phyloP scores from a whole-genome alignment of 2,888 invertebrate species.

The Callinectes sapidus region DNA sequence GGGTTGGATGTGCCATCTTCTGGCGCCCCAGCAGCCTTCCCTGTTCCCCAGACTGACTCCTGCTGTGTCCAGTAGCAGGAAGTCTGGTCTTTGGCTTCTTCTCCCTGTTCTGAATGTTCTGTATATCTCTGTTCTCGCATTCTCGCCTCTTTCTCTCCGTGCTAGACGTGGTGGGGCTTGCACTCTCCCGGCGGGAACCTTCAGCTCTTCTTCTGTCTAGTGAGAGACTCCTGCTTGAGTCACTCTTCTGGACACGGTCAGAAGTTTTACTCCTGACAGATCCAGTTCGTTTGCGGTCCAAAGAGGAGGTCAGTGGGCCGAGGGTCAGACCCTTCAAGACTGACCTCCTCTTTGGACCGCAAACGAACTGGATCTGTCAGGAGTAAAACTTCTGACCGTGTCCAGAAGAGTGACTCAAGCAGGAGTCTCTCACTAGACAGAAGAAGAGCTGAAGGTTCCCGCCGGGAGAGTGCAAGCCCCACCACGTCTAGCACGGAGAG shows the following conservation, averaged over 20 bases:
- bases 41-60: constrained; percentile 64
- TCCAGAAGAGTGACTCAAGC: constrained; percentile 59
- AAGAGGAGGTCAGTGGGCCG: constrained; percentile 42
- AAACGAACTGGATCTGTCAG: constrained; percentile 68
- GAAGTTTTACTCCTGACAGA: constrained; percentile 63
- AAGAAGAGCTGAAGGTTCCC: constrained; percentile 54
- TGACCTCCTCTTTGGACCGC: constrained; percentile 68
- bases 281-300: constrained; percentile 68
- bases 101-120: constrained; percentile 56
- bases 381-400: constrained; percentile 53
- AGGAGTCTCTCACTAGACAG: constrained; percentile 69
- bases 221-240: constrained; percentile 67
- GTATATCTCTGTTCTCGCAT: constrained; percentile 53
- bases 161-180: constrained; percentile 44
- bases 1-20: constrained; percentile 55
- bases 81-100: constrained; percentile 61
- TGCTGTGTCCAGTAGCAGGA: constrained; percentile 43
- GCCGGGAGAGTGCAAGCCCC: constrained; percentile 50
- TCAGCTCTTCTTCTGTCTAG: constrained; percentile 65
- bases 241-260: constrained; percentile 57
- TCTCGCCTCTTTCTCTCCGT: constrained; percentile 60
- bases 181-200: constrained; percentile 41
- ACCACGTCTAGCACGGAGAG: constrained; percentile 46
- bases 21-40: constrained; percentile 53
- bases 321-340: constrained; percentile 54